Percentiles rank a stretch among this genome's conserved stretches.
Conservation (phyloP, 2,113 vertebrate species). For the Paralichthys olivaceus region DNA sequence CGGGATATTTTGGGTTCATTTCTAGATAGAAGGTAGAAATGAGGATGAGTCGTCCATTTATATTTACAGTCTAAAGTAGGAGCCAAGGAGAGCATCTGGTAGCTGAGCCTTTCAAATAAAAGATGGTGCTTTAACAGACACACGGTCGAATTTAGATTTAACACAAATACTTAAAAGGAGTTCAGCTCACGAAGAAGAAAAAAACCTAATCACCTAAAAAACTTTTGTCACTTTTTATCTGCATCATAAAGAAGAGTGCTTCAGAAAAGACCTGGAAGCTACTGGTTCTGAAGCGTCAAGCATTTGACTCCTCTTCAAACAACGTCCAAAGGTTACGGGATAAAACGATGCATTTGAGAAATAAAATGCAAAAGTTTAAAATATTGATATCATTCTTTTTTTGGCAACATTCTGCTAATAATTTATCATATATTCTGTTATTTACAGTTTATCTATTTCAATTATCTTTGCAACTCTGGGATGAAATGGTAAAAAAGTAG, state of each 20-base stretch:
- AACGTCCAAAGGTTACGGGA: not conserved
- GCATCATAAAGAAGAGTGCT: slow-evolving; percentile 1
- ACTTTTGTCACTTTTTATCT: slow-evolving; percentile 15
- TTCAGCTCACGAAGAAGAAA: not conserved
- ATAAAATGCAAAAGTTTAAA: slow-evolving; percentile 14
- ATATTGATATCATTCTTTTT: slow-evolving; percentile 27
- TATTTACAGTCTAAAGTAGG: not conserved
- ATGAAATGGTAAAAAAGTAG: slow-evolving; percentile 56
- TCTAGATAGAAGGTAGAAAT: no score
- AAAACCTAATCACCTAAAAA: not conserved
- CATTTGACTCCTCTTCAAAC: not conserved
- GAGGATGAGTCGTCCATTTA: not conserved
- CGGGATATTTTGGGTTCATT: not conserved
- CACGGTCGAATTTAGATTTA: slow-evolving; percentile 7
- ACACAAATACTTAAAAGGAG: not conserved
- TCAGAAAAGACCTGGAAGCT: slow-evolving; percentile 3
- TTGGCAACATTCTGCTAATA: slow-evolving; percentile 60
- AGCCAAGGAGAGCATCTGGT: not conserved
- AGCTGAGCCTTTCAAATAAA: not conserved
- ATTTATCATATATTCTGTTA: slow-evolving; percentile 56
- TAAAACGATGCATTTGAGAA: slow-evolving; percentile 1
- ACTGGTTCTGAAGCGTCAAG: slow-evolving; percentile 1
- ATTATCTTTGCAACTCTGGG: slow-evolving; percentile 59
- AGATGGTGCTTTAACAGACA: not conserved
- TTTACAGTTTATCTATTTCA: slow-evolving; percentile 45